phyloP scores from a whole-genome alignment of 2,113 vertebrate genomes.

The Cheilinus undulatus region DNA sequence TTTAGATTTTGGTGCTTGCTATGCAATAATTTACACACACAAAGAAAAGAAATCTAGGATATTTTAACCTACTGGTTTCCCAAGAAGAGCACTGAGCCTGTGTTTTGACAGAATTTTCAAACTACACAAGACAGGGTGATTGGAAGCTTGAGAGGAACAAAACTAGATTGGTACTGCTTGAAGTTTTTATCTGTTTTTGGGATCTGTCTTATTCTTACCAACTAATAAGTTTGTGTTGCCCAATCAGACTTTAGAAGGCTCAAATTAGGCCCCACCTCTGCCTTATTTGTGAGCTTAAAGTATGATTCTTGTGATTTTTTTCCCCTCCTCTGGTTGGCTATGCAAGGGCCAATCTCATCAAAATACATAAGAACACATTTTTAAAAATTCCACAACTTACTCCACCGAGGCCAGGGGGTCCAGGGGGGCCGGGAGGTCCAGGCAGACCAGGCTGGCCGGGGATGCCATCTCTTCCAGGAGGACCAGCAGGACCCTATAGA shows the following conservation, averaged over 20 bases:
- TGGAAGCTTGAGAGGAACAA: too few species aligned
- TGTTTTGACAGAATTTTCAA: too few species aligned
- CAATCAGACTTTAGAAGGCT: neutral
- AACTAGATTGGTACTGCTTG: neutral
- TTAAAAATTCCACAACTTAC: slow-evolving; percentile 83
- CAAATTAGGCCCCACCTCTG: neutral
- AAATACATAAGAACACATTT: neutral
- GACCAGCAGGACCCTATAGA: slow-evolving; percentile 87
- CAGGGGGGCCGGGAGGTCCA: slow-evolving; percentile 91
- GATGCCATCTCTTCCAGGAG: slow-evolving; percentile 91
- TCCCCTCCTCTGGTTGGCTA: neutral
- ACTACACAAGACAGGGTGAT: too few species aligned
- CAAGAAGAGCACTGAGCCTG: too few species aligned
- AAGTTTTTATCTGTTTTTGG: neutral
- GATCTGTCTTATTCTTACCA: neutral
- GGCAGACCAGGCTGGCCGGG: slow-evolving; percentile 89
- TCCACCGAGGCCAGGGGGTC: slow-evolving; percentile 94
- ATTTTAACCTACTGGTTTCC: too few species aligned
- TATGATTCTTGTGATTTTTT: neutral
- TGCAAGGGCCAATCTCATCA: neutral
- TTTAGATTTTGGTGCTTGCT: too few species aligned
- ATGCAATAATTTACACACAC: too few species aligned
- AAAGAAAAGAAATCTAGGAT: too few species aligned
- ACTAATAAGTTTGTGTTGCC: neutral
- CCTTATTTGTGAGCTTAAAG: neutral